phyloP scores from a whole-genome alignment of 2,888 invertebrate species.

The Sicus ferrugineus region DNA sequence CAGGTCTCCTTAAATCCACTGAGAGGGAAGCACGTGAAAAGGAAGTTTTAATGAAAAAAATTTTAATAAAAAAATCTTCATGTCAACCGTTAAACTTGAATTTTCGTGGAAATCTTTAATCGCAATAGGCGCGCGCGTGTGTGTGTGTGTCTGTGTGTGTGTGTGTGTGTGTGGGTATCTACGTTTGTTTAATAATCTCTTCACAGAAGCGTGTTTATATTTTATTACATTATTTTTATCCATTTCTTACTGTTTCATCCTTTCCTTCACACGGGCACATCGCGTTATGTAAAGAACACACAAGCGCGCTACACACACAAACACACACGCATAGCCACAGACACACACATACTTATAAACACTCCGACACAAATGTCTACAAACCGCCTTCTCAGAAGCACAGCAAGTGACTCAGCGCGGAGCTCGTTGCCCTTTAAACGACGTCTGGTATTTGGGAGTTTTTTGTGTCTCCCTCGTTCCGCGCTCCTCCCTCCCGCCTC shows the following conservation, averaged over 20 bases:
- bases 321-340: neutral
- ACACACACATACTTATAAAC: neutral
- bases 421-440: slow-evolving; percentile 1
- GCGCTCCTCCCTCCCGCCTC: too few species aligned
- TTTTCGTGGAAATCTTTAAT: too few species aligned
- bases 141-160: slow-evolving; percentile 14
- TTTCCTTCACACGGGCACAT: slow-evolving; percentile 11
- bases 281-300: too few species aligned
- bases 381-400: too few species aligned
- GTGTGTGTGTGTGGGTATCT: neutral
- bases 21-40: neutral
- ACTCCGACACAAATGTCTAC: slow-evolving; percentile 1
- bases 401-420: neutral
- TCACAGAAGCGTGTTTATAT: slow-evolving; percentile 18
- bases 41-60: too few species aligned
- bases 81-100: too few species aligned
- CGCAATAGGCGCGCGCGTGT: neutral
- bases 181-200: slow-evolving; percentile 28
- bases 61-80: too few species aligned
- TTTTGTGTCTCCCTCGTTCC: too few species aligned
- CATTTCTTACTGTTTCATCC: slow-evolving; percentile 9
- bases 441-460: neutral
- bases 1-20: neutral
- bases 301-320: neutral
- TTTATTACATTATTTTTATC: slow-evolving; percentile 8